Conservation (phyloP, 2,888 invertebrate species). For the Nephrocerus scutellatus region DNA sequence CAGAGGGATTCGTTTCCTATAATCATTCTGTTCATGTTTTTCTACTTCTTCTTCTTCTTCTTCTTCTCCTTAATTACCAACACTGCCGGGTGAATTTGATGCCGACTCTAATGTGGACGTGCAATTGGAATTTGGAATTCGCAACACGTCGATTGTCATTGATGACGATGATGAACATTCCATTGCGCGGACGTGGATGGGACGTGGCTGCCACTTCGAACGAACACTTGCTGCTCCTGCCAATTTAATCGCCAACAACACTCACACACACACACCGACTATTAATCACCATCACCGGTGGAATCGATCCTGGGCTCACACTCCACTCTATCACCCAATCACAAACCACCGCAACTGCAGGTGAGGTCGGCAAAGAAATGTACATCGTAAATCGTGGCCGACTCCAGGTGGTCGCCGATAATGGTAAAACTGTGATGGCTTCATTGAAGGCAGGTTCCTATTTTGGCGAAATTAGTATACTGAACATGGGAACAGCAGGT, state of each 20-base stretch:
- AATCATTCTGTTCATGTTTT: too few species aligned
- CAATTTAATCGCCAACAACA: constrained; percentile 9
- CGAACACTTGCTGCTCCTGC: too few species aligned
- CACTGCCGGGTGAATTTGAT: too few species aligned
- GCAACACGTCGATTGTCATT: too few species aligned
- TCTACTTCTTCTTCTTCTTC: too few species aligned
- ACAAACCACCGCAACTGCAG: too few species aligned
- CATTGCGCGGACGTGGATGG: too few species aligned
- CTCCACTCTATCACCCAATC: constrained; percentile 2
- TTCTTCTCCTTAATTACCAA: too few species aligned
- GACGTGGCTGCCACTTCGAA: too few species aligned
- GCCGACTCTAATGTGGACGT: too few species aligned
- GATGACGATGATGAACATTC: too few species aligned
- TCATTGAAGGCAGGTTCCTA: constrained; percentile 97
- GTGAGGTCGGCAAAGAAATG: constrained; percentile 99
- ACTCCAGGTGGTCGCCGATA: constrained; percentile 90
- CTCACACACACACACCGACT: constrained; percentile 1
- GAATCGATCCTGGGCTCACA: constrained; percentile 1
- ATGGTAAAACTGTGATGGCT: constrained; percentile 92
- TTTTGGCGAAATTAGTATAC: constrained; percentile 99
- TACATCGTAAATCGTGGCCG: constrained; percentile 97
- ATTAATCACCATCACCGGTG: constrained; percentile 1
- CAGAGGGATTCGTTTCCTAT: background rate
- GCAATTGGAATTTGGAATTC: too few species aligned
- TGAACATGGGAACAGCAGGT: constrained; percentile 99